These are phyloP conservation scores for Entelurus aequoreus DNA, from an alignment of 2,113 vertebrate species.

Conservation along the genomic window DNA sequence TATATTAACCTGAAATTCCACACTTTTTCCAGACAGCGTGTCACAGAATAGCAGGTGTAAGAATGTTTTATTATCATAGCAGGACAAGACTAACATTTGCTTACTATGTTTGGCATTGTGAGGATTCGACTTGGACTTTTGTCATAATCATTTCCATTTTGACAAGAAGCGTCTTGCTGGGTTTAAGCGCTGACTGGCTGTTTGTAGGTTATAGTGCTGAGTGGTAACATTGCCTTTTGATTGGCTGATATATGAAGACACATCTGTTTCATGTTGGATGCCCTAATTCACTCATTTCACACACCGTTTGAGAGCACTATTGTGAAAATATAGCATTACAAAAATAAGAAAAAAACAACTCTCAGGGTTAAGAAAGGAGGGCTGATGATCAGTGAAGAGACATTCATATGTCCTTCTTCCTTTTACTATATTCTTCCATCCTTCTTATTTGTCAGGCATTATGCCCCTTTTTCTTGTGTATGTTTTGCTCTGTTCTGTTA, in stretches of 20 bases:
- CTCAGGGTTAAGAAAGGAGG: slow-evolving; percentile 5
- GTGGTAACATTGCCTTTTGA: slow-evolving; percentile 11
- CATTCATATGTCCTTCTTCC: too few relatives aligned
- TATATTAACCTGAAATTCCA: too few relatives aligned
- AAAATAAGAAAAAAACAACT: slow-evolving; percentile 21
- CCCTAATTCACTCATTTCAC: slow-evolving; percentile 53
- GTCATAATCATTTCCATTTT: background rate
- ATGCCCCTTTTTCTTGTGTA: too few relatives aligned
- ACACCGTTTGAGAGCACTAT: slow-evolving; percentile 50
- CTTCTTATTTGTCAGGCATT: background rate
- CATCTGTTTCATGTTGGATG: slow-evolving; percentile 51
- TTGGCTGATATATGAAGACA: slow-evolving; percentile 35
- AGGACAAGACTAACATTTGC: too few relatives aligned
- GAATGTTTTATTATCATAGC: too few relatives aligned
- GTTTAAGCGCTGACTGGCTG: slow-evolving; percentile 33
- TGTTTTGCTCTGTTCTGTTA: too few relatives aligned
- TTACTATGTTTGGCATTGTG: too few relatives aligned
- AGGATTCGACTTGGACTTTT: background rate
- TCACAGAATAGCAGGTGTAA: too few relatives aligned
- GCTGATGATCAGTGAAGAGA: background rate
- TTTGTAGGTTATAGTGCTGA: slow-evolving; percentile 18
- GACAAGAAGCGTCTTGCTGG: background rate
- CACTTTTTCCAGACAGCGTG: too few relatives aligned
- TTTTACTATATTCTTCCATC: too few relatives aligned
- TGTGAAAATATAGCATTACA: slow-evolving; percentile 14